A percentile compares a stretch with the other conserved stretches of the same genome.
Evolutionary conservation across 2,113 vertebrate species (phyloP).

Genomic region (Festucalex cinctus): DNA sequence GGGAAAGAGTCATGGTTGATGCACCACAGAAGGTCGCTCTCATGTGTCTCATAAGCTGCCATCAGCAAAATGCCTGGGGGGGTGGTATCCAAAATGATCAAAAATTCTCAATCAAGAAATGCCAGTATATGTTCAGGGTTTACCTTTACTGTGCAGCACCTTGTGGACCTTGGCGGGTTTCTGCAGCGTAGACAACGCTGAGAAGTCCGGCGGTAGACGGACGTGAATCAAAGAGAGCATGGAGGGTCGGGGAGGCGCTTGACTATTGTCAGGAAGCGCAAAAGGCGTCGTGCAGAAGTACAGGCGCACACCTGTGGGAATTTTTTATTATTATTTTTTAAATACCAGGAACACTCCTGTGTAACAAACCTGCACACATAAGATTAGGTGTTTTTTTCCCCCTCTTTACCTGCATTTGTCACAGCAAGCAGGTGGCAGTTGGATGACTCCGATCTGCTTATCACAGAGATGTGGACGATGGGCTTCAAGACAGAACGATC

Average conservation of each 20-base stretch:
- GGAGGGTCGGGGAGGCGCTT: constrained; percentile 77
- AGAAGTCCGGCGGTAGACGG: constrained; percentile 93
- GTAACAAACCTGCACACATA: too few relatives aligned
- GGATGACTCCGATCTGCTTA: constrained; percentile 88
- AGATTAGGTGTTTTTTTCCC: not conserved
- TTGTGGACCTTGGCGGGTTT: constrained; percentile 94
- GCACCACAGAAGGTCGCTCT: constrained; percentile 94
- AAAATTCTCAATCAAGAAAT: not conserved
- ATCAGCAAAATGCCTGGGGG: constrained; percentile 92
- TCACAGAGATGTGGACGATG: constrained; percentile 91
- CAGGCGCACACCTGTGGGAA: constrained; percentile 81
- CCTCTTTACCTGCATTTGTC: constrained; percentile 84
- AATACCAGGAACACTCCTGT: not conserved
- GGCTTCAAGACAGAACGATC: constrained; percentile 96
- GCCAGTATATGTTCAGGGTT: not conserved
- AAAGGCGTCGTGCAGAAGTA: constrained; percentile 92
- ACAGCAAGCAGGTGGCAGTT: constrained; percentile 92
- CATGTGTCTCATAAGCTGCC: constrained; percentile 93
- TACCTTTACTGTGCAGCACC: constrained; percentile 87
- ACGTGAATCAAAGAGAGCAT: constrained; percentile 85
- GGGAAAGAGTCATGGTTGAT: constrained; percentile 96
- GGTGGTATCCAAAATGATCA: not conserved
- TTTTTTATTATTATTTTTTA: too few relatives aligned
- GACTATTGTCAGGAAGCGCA: constrained; percentile 76
- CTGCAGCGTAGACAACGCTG: constrained; percentile 89